A percentile compares a stretch with the other conserved stretches of the same genome.
These are phyloP conservation scores for Scaptomyza cyrtandrae DNA, from an alignment of 2,888 invertebrate species.

Conservation along the genomic window DNA sequence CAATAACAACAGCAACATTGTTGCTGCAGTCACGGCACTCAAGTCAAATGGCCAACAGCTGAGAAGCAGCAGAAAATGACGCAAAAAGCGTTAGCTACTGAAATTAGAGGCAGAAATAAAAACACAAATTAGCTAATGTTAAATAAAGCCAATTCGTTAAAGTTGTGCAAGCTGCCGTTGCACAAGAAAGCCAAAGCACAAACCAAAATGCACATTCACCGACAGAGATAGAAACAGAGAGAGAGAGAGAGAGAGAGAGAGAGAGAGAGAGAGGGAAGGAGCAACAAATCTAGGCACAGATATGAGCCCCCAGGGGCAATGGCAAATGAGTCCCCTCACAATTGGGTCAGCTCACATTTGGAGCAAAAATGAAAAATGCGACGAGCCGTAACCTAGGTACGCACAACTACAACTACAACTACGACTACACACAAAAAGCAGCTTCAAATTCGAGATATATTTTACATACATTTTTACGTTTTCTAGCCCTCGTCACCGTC, in stretches of 20 bases:
- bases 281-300: slow-evolving; percentile 27
- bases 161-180: slow-evolving; percentile 22
- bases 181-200: neutral
- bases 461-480: slow-evolving; percentile 7
- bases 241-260: neutral
- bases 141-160: slow-evolving; percentile 60
- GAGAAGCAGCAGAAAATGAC: slow-evolving; percentile 3
- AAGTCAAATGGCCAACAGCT: slow-evolving; percentile 48
- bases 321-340: slow-evolving; percentile 55
- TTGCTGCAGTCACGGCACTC: slow-evolving; percentile 49
- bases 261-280: neutral
- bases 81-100: slow-evolving; percentile 32
- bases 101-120: slow-evolving; percentile 37
- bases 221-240: neutral
- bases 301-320: slow-evolving; percentile 46
- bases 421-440: slow-evolving; percentile 20
- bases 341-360: slow-evolving; percentile 73
- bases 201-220: slow-evolving; percentile 4
- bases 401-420: slow-evolving; percentile 6
- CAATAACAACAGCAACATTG: slow-evolving; percentile 16
- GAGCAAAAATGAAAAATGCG: slow-evolving; percentile 65
- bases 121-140: slow-evolving; percentile 77
- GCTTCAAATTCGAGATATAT: slow-evolving; percentile 49
- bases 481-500: neutral
- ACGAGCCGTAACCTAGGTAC: slow-evolving; percentile 52